Evolutionary conservation across 2,888 invertebrate genomes (phyloP).

Genomic region (Fragum sueziense): DNA sequence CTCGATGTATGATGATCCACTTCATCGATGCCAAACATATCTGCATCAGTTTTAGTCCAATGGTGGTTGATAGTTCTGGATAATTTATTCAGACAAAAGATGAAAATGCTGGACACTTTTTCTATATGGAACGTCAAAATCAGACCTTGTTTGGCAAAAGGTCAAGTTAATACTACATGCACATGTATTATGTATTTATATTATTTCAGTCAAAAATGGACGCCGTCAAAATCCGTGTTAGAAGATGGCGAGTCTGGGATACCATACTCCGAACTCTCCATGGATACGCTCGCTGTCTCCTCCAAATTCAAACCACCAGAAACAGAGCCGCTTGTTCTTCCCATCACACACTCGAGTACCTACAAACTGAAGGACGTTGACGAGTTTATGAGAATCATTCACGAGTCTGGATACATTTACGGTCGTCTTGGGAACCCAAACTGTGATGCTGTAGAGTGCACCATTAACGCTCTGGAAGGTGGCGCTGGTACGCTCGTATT

Average conservation of each 20-base stretch:
- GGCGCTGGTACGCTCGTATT: conserved; percentile 78
- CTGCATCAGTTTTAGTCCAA: too few species aligned
- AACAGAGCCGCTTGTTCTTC: conserved; percentile 71
- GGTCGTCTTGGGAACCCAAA: conserved; percentile 75
- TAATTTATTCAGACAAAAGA: too few species aligned
- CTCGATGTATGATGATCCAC: too few species aligned
- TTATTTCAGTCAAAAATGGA: conserved; percentile 60
- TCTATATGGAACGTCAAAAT: too few species aligned
- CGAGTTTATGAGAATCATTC: conserved; percentile 69
- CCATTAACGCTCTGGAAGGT: conserved; percentile 75
- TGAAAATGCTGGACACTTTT: too few species aligned
- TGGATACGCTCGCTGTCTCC: conserved; percentile 68
- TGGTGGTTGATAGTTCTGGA: too few species aligned
- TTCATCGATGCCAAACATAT: too few species aligned
- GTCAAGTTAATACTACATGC: too few species aligned
- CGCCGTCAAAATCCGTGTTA: conserved; percentile 59
- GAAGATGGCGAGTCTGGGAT: conserved; percentile 59
- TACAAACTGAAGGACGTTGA: conserved; percentile 74
- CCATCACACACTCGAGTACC: conserved; percentile 77
- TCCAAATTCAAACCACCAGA: conserved; percentile 61
- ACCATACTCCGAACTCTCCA: conserved; percentile 63
- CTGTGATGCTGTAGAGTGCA: conserved; percentile 71
- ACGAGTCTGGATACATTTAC: conserved; percentile 78
- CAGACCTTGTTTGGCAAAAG: too few species aligned
- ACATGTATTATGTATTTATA: too few species aligned